Evolutionary conservation across 2,888 invertebrate species (phyloP).

Genomic region (Agriopis leucophaearia): DNA sequence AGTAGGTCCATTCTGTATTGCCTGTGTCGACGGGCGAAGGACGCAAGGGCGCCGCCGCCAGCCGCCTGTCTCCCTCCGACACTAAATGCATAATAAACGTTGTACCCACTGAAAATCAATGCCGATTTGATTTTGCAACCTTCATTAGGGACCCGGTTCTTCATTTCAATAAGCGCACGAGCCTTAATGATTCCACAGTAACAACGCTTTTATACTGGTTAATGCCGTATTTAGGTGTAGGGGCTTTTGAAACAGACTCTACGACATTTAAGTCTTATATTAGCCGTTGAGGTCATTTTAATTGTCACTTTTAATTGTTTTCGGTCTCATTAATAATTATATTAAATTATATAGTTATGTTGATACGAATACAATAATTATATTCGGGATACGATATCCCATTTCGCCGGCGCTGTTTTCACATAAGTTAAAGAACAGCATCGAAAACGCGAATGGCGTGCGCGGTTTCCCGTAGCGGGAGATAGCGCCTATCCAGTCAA

Average conservation of each 20-base stretch:
- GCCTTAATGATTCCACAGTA: slow-evolving; percentile 80
- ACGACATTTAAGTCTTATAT: slow-evolving; percentile 52
- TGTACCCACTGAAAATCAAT: slow-evolving; percentile 77
- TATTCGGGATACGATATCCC: slow-evolving; percentile 31
- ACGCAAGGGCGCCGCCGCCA: slow-evolving; percentile 51
- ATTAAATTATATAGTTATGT: slow-evolving; percentile 65
- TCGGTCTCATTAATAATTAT: slow-evolving; percentile 66
- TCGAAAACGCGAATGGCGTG: slow-evolving; percentile 63
- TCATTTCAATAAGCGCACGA: slow-evolving; percentile 81
- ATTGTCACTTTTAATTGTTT: slow-evolving; percentile 62
- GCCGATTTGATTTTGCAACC: slow-evolving; percentile 83
- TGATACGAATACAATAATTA: slow-evolving; percentile 9
- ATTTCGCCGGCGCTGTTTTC: slow-evolving; percentile 31
- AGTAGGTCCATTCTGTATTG: slow-evolving; percentile 47
- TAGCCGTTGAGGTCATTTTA: slow-evolving; percentile 64
- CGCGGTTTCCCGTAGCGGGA: slow-evolving; percentile 67
- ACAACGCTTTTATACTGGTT: slow-evolving; percentile 80
- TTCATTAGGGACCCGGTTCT: slow-evolving; percentile 84
- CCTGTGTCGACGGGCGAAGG: slow-evolving; percentile 35
- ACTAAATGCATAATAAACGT: slow-evolving; percentile 77
- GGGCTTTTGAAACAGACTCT: slow-evolving; percentile 72
- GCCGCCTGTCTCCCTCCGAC: slow-evolving; percentile 61
- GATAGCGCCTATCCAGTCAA: slow-evolving; percentile 82
- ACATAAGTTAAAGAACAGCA: slow-evolving; percentile 56
- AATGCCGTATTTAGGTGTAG: slow-evolving; percentile 82